Percentiles rank a stretch among this genome's conserved stretches.
Evolutionary conservation across 2,113 vertebrate species (phyloP).

Genomic region (Xenopus tropicalis): UCB_Xtro_10.0 CM004446.2:57049001-57049500

Average conservation of each 20-base stretch:
- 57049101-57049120: too few relatives aligned
- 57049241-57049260: not conserved
- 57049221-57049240: not conserved
- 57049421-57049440: conserved; percentile 63
- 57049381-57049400: conserved; percentile 63
- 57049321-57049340: conserved; percentile 43
- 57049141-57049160: too few relatives aligned
- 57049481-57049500: conserved; percentile 64
- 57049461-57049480: conserved; percentile 62
- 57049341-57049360: conserved; percentile 61
- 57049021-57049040: too few relatives aligned
- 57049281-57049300: not conserved
- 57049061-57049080: too few relatives aligned
- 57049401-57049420: conserved; percentile 61
- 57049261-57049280: conserved; percentile 14
- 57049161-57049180: too few relatives aligned
- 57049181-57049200: not conserved
- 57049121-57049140: too few relatives aligned
- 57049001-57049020: too few relatives aligned
- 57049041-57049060: not conserved
- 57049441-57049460: conserved; percentile 57
- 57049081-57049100: too few relatives aligned
- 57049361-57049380: conserved; percentile 61
- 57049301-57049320: conserved; percentile 6
- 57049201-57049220: not conserved